Conservation (phyloP, 2,113 vertebrate species). For the Dicaeum eximium region DNA sequence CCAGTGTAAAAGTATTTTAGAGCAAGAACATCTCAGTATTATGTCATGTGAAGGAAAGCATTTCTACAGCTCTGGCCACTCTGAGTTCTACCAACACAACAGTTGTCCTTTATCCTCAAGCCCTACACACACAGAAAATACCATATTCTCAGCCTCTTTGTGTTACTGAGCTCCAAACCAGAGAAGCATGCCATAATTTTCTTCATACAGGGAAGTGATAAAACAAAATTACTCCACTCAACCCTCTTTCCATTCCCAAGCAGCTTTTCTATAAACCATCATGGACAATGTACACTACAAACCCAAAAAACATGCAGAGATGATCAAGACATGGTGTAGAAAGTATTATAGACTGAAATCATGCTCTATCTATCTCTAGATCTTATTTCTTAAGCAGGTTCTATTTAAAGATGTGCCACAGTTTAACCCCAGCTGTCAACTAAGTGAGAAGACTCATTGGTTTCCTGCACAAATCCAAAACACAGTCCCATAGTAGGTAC, state of each 20-base stretch:
- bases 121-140: neutral
- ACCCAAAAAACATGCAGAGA: neutral
- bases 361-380: fast-evolving
- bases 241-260: neutral
- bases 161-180: neutral
- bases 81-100: neutral
- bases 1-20: neutral
- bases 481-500: neutral
- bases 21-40: neutral
- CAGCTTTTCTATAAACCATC: neutral
- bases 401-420: neutral
- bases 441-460: neutral
- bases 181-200: neutral
- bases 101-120: neutral
- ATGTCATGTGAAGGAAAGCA: neutral
- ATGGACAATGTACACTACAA: neutral
- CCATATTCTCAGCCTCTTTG: neutral
- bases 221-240: neutral
- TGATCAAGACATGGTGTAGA: neutral
- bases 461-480: neutral
- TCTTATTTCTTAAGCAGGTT: neutral
- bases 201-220: neutral
- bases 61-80: neutral
- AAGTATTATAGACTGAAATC: neutral
- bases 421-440: neutral